These are phyloP conservation scores for Entomyzon cyanotis DNA, from an alignment of 2,113 vertebrate genomes.

Conservation along the genomic window DNA sequence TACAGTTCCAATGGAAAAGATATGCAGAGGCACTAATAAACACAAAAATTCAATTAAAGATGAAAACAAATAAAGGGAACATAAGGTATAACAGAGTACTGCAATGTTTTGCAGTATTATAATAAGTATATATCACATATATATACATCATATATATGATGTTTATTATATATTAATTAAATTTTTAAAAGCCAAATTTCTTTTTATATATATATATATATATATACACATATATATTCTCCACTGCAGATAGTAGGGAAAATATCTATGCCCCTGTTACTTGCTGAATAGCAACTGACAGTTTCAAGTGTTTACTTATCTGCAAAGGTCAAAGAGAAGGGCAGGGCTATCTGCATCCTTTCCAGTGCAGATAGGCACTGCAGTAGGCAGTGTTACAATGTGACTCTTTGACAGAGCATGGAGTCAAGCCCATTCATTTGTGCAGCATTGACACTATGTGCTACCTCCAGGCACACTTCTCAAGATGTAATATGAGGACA, in stretches of 20 bases:
- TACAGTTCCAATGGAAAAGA: not conserved
- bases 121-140: not conserved
- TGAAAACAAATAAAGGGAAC: not conserved
- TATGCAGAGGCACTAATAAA: not conserved
- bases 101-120: not conserved
- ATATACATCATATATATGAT: too few species aligned
- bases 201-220: too few species aligned
- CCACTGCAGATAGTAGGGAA: not conserved
- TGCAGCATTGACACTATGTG: not conserved
- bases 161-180: not conserved
- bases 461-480: not conserved
- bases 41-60: not conserved
- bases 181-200: not conserved
- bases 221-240: not conserved
- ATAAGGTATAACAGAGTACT: not conserved
- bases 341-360: not conserved
- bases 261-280: not conserved
- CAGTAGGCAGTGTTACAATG: not conserved
- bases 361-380: not conserved
- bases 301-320: not conserved
- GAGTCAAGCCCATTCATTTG: not conserved
- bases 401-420: fast-evolving
- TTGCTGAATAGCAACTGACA: not conserved
- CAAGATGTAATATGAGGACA: not conserved
- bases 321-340: not conserved